Evolutionary conservation across 2,113 vertebrate genomes (phyloP).

Genomic region (Ictalurus punctatus): DNA sequence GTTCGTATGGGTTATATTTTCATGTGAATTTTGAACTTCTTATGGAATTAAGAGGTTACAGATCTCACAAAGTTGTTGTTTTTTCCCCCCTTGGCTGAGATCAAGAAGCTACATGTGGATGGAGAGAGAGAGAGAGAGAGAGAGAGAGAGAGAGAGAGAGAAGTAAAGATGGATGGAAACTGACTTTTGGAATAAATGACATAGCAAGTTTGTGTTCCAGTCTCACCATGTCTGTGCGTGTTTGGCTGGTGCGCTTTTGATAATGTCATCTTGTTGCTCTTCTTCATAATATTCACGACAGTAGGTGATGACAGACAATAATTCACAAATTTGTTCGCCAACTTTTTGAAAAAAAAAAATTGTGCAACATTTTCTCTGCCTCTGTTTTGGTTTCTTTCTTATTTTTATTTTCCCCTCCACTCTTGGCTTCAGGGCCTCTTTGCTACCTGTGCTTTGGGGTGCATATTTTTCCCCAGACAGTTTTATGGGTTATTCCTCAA

Average conservation of each 20-base stretch:
- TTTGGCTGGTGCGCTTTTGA: constrained; percentile 16
- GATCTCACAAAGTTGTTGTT: neutral
- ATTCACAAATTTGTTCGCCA: constrained; percentile 27
- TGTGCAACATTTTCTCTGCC: neutral
- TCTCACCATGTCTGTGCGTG: constrained; percentile 32
- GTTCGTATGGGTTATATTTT: neutral
- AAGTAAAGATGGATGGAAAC: constrained; percentile 5
- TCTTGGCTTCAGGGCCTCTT: neutral
- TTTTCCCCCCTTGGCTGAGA: neutral
- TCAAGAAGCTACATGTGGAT: neutral
- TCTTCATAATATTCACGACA: constrained; percentile 21
- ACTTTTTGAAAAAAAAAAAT: neutral
- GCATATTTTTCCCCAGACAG: neutral
- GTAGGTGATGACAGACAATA: constrained; percentile 20
- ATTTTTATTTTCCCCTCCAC: neutral
- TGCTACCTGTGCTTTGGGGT: constrained; percentile 6
- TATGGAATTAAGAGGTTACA: neutral
- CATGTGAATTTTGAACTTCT: neutral
- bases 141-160: no score
- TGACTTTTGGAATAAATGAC: constrained; percentile 30
- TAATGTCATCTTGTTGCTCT: constrained; percentile 26
- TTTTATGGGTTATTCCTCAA: constrained; percentile 14
- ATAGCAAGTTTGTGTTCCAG: constrained; percentile 25
- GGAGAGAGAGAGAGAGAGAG: no score
- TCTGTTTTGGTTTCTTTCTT: neutral